Base-by-base conservation (phyloP, 2,113 vertebrate genomes). In the Dipodomys ordii region DNA sequence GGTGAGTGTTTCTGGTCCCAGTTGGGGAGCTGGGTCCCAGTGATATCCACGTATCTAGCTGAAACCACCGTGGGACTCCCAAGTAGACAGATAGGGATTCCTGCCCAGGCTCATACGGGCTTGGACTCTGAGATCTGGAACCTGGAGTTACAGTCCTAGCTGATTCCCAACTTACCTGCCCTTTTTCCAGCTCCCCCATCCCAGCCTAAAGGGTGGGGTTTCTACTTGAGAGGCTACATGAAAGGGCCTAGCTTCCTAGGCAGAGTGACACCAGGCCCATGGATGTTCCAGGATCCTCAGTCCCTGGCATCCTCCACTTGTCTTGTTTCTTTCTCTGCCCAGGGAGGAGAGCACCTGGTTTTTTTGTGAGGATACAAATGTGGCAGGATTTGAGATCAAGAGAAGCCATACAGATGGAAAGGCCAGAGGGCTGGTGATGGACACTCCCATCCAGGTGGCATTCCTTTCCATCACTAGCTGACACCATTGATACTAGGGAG, bases 1-100 rank as follows among this genome's bases (percentile, higher is more conserved):
- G 99, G 99, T 99, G 98, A 97, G 98, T 97, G 64, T 28, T 76
- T 27, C 74, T 15, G 7, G 25, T 6, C 8, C 57, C 27, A 68
- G 49, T 90, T 46, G 68, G 81, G 92, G 84, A 74, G 1, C 1
- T 7, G 68, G 28, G 7, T 76, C 88, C 35, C 27, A 5, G 81
- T 32, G 39, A 49, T 35, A 86, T 23, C 57, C 19, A 79, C 16
- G 27, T 62, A 19, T 27, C 22, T 12, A 25, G 30, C 72, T 60
- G 9, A 19, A 83, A 32, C 88, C 57, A 60, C 46, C 28, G 1
- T 76, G 3, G 15, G 0, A 3, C 25, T 0, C 23, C 23, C 69
- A 78, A 69, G 79, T 32, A 30, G 46, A 20, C 27, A 3, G 39
- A 30, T 25, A 2, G 53, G 11, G 62, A 27, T 15, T 32, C 53